Percentiles rank a stretch among this genome's conserved stretches.
Evolutionary conservation across 2,888 invertebrate genomes (phyloP).

Genomic region (Eristalinus sepulchralis): DNA sequence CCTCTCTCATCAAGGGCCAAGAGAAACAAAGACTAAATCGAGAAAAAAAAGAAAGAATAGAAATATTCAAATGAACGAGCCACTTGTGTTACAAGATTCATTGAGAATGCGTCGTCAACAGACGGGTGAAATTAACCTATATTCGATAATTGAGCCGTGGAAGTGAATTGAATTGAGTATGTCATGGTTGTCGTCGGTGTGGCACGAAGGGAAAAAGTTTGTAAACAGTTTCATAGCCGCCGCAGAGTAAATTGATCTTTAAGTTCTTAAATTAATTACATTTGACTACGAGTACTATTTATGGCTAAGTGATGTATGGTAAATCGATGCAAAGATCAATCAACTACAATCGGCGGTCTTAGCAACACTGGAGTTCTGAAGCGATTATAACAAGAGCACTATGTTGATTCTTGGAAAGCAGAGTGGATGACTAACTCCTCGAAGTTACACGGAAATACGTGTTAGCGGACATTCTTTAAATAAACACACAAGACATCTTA

Average conservation of each 20-base stretch:
- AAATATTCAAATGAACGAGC: conserved; percentile 13
- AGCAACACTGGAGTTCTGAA: conserved; percentile 4
- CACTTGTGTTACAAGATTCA: conserved; percentile 5
- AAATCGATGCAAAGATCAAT: neutral
- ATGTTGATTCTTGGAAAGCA: neutral
- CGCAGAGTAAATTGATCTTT: conserved; percentile 33
- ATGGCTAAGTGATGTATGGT: conserved; percentile 19
- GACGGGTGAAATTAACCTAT: conserved; percentile 45
- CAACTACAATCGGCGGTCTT: conserved; percentile 33
- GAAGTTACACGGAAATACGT: conserved; percentile 31
- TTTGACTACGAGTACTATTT: conserved; percentile 6
- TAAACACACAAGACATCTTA: conserved; percentile 30
- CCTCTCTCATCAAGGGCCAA: neutral
- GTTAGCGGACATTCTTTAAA: neutral
- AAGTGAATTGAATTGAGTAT: conserved; percentile 48
- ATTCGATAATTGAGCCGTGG: conserved; percentile 63
- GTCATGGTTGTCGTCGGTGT: conserved; percentile 33
- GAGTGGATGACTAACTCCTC: conserved; percentile 41
- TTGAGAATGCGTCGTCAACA: conserved; percentile 21
- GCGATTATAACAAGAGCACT: neutral
- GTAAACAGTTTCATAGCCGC: conserved; percentile 23
- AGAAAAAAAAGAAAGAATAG: neutral
- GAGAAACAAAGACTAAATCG: conserved; percentile 16
- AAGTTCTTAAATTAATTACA: conserved; percentile 44
- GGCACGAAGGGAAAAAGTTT: neutral